Evolutionary conservation across 2,888 invertebrate genomes (phyloP).

Genomic region (Lasioglossum morio): DNA sequence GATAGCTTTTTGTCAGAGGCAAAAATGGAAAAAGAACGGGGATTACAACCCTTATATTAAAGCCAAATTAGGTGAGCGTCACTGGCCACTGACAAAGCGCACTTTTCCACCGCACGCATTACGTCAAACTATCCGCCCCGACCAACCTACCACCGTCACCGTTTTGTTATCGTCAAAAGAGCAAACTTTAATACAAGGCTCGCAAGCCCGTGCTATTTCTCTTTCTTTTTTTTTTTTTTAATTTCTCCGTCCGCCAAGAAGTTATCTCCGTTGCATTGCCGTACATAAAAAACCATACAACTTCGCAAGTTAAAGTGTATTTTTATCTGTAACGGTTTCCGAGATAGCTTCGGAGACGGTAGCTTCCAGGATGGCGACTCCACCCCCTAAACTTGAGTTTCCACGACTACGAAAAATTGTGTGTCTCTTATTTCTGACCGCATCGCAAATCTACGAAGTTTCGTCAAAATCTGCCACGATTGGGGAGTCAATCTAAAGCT

Average conservation of each 20-base stretch:
- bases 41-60: constrained; percentile 2
- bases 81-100: not conserved
- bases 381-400: not conserved
- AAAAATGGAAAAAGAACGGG: not conserved
- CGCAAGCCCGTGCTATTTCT: not conserved
- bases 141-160: not conserved
- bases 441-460: not conserved
- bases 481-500: not conserved
- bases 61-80: constrained; percentile 2
- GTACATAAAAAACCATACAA: constrained; percentile 6
- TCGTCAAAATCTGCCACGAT: not conserved
- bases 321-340: not conserved
- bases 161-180: not conserved
- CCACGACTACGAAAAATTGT: not conserved
- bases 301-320: constrained; percentile 7
- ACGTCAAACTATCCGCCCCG: not conserved
- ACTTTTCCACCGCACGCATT: not conserved
- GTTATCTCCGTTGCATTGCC: not conserved
- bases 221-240: not conserved
- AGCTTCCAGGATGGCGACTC: not conserved
- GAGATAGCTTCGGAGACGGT: not conserved
- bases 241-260: not conserved
- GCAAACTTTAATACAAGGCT: not conserved
- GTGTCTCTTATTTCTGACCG: not conserved
- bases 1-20: not conserved